Percentiles rank a stretch among this genome's conserved stretches.
These are phyloP conservation scores for Styela clava DNA, from an alignment of 23 tunicate species.

Conservation along the genomic window DNA sequence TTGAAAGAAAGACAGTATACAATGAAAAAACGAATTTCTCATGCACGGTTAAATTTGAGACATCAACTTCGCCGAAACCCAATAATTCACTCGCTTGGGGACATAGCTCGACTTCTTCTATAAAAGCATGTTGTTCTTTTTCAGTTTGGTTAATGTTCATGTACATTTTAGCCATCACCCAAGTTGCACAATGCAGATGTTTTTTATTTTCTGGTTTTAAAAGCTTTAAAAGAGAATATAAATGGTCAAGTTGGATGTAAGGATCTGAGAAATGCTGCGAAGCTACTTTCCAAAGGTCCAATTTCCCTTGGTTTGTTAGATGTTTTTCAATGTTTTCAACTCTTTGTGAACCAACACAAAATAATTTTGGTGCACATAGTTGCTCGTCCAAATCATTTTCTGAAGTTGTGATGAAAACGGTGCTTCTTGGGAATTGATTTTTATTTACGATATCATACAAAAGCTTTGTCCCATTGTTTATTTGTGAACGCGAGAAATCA, in stretches of 20 bases:
- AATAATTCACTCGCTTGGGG: not conserved
- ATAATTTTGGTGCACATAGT: not conserved
- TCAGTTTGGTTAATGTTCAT: not conserved
- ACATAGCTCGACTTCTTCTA: not conserved
- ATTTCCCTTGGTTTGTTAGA: not conserved
- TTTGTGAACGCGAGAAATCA: not conserved
- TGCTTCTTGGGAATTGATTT: not conserved
- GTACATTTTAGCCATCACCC: not conserved
- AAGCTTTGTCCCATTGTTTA: not conserved
- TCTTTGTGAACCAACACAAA: not conserved
- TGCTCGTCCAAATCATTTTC: not conserved
- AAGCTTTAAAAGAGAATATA: not conserved
- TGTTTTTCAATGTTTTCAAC: not conserved
- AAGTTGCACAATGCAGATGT: not conserved
- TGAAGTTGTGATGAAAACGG: not conserved
- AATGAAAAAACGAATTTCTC: not conserved
- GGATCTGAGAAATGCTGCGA: not conserved
- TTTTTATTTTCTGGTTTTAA: not conserved
- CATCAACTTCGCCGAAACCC: not conserved
- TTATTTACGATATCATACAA: too few relatives aligned
- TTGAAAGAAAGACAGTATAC: not conserved
- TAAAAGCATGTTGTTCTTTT: not conserved
- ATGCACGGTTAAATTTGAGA: not conserved
- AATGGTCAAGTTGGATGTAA: not conserved
- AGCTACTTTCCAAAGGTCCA: not conserved